Evolutionary conservation across 2,888 invertebrate species (phyloP), one percentile per base, ranked within the genome.

Genomic region (Loripinus fragilis): DNA sequence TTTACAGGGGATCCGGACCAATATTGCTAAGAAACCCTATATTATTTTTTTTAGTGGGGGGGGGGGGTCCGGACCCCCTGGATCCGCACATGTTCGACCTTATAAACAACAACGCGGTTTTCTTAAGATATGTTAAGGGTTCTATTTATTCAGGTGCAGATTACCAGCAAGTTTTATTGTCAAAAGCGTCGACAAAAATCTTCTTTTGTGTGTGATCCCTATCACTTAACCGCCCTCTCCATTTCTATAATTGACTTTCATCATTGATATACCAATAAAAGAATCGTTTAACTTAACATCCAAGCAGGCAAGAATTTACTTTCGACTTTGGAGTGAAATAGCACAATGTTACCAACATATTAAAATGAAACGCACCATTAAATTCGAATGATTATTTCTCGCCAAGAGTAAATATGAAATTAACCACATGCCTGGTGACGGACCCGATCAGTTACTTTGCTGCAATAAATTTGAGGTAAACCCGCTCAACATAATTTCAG

Each of bases 301-400:
- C 60, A 60, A 60, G 33, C 60, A 60, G 33, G 17, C 3, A 33
- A n/a, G 33, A 33, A 33, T 33, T 33, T 60, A 60, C 60, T 60
- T 60, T 60, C 30, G 28, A 30, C 33, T 33, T 60, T 33, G 33
- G 33, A 10, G 60, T 60, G 33, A 28, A 60, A 60, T 60, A 33
- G 52, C 12, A 28, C 23, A 30, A 5, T 60, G 60, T 60, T 60
- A 60, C 60, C n/a, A 60, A 30, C 60, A 33, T 33, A 60, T 60
- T 60, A 33, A 33, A 60, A 60, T 60, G 60, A 60, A 60, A 60
- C 33, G 60, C 60, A 60, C 60, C 60, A 60, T 60, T 60, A 60
- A 60, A 60, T 20, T 28, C 33, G 3, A 28, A 60, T 33, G 33
- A 60, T 33, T 33, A 20, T 60, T 25, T 60, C 60, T 60, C 33